Conservation (phyloP, 2,888 invertebrate species). For the Neelides folsomi region DNA sequence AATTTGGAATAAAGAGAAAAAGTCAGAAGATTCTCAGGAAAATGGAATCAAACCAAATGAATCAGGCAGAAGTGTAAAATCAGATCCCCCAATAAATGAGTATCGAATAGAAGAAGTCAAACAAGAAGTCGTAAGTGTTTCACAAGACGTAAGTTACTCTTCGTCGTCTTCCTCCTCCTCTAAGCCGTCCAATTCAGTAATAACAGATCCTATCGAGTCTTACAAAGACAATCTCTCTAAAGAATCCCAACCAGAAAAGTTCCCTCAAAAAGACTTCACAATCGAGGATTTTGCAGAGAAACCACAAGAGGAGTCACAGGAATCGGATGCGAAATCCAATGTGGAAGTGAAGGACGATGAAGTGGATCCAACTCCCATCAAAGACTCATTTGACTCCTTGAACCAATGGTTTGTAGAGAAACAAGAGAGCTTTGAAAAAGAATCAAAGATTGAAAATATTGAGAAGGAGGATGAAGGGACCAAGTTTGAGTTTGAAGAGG, state of each 20-base stretch:
- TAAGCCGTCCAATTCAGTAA: too few species aligned
- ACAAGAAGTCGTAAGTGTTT: too few species aligned
- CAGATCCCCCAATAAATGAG: background rate
- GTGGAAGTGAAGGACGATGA: background rate
- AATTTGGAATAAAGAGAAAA: conserved; percentile 3
- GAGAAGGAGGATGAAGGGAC: background rate
- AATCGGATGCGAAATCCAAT: background rate
- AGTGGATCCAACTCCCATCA: background rate
- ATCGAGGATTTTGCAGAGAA: background rate
- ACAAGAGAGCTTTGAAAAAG: background rate
- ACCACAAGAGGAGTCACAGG: background rate
- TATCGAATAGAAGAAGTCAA: too few species aligned
- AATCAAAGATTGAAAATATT: background rate
- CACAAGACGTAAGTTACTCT: too few species aligned
- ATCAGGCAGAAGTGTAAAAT: background rate
- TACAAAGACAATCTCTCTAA: too few species aligned
- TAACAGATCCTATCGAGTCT: too few species aligned
- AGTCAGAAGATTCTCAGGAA: background rate
- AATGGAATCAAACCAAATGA: background rate
- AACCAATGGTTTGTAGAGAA: background rate
- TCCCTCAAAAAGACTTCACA: too few species aligned
- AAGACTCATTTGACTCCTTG: background rate
- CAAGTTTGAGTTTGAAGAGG: background rate
- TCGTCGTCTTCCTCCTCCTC: too few species aligned
- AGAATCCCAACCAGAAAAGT: too few species aligned